Evolutionary conservation across 2,888 invertebrate species (phyloP), one percentile per base, ranked within the genome.

Genomic region (Apomyelois bistriatella): DNA sequence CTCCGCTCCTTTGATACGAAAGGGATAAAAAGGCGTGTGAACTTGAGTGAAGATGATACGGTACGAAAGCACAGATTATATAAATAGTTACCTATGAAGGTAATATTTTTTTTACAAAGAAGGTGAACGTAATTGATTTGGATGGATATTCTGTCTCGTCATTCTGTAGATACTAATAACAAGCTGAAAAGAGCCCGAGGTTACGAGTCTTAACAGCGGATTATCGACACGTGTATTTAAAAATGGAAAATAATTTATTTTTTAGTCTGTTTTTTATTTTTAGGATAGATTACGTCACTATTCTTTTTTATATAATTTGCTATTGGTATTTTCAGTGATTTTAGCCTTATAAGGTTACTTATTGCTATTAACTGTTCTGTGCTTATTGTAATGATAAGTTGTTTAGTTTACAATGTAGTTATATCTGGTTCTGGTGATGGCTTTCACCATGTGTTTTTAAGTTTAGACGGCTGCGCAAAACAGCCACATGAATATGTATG

Each of bases 121-220:
- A 70, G 64, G 68, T 65, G 5, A 70, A 68, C 62, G 65, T 72
- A 71, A 79, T 80, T 79, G 76, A 77, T 79, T 78, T 65, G 63
- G 68, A 75, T 70, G 64, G 66, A 68, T 73, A 64, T 65, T 61
- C 63, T 62, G 61, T 57, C 65, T 59, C 62, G 58, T 70, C 68
- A 65, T 70, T 65, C 62, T 61, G 59, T 65, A 64, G 65, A 66
- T 61, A 62, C 61, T 66, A 65, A 74, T 72, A 74, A 65, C 63
- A 61, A 64, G 65, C 68, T 66, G 62, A 58, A 66, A 65, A 62
- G 56, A 48, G 57, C 61, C 59, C 58, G 55, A 51, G 54, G 60
- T 60, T 64, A 64, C 66, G 65, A n/a, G n/a, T n/a, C n/a, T n/a
- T n/a, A n/a, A 62, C 62, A 58, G 51, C 54, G 48, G 63, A 66